Evolutionary conservation across 2,113 vertebrate species (phyloP).

Genomic region (Erythrocebus patas): DNA sequence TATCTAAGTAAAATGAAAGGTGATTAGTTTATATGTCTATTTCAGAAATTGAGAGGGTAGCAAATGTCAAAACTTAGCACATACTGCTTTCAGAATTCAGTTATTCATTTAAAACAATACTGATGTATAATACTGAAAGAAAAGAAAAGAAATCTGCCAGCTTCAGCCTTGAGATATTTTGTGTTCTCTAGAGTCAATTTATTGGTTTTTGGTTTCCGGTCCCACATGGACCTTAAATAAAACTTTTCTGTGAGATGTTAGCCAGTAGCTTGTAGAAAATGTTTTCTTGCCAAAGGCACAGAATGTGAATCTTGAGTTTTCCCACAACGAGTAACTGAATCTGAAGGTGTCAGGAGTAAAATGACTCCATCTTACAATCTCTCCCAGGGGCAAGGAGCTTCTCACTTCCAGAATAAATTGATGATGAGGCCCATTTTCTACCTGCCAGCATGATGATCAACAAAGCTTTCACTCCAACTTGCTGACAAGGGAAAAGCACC

Average conservation of each 20-base stretch:
- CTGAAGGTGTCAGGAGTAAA: slow-evolving; percentile 53
- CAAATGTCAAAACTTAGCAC: slow-evolving; percentile 9
- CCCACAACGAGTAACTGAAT: slow-evolving; percentile 40
- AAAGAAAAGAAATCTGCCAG: slow-evolving; percentile 14
- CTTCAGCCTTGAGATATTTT: slow-evolving; percentile 36
- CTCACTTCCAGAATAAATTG: slow-evolving; percentile 66
- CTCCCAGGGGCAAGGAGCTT: slow-evolving; percentile 67
- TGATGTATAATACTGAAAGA: not conserved
- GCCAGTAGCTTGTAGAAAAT: slow-evolving; percentile 68
- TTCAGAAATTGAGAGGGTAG: slow-evolving; percentile 33
- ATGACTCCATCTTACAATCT: slow-evolving; percentile 49
- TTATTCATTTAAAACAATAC: not conserved
- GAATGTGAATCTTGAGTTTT: slow-evolving; percentile 33
- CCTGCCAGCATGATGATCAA: slow-evolving; percentile 36
- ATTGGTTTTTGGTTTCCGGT: slow-evolving; percentile 60
- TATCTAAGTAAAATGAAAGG: not conserved
- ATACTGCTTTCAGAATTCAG: slow-evolving; percentile 8
- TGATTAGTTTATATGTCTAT: slow-evolving; percentile 21
- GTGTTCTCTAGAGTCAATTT: slow-evolving; percentile 59
- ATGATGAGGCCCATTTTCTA: slow-evolving; percentile 24
- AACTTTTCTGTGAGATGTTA: slow-evolving; percentile 63
- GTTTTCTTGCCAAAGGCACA: slow-evolving; percentile 65
- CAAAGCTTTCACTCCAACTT: slow-evolving; percentile 11
- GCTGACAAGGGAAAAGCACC: slow-evolving; percentile 42
- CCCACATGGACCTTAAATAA: slow-evolving; percentile 45